Evolutionary conservation across 1,140 invertebrate genomes (phyloP).

Genomic region (Zaprionus camerounensis): DNA sequence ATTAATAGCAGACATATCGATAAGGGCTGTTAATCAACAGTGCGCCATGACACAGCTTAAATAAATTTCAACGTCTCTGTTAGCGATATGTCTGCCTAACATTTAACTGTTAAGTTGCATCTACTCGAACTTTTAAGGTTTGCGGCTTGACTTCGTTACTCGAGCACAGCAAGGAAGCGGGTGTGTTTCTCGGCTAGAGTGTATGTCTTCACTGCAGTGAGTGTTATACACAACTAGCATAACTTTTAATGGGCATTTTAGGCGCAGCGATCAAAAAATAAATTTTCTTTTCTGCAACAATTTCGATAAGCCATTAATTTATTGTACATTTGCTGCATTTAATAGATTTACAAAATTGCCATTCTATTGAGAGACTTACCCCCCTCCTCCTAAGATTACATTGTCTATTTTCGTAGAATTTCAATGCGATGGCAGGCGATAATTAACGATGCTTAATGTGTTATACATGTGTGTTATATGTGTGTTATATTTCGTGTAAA

Average conservation of each 20-base stretch:
- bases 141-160: neutral
- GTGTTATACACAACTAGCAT: neutral
- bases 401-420: neutral
- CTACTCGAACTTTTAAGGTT: neutral
- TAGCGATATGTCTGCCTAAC: neutral
- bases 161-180: neutral
- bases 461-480: constrained; percentile 18
- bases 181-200: neutral
- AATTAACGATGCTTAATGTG: constrained; percentile 16
- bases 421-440: neutral
- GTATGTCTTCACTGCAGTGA: neutral
- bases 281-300: neutral
- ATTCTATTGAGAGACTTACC: neutral
- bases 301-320: neutral
- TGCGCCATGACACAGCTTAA: no score
- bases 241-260: neutral
- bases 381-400: neutral
- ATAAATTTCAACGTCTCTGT: neutral
- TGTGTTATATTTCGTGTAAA: constrained; percentile 64
- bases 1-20: neutral
- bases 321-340: neutral
- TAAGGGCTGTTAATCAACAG: neutral
- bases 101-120: neutral
- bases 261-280: neutral
- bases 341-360: neutral